Evolutionary conservation across 2,113 vertebrate species (phyloP).

Genomic region (Anas platyrhynchos): DNA sequence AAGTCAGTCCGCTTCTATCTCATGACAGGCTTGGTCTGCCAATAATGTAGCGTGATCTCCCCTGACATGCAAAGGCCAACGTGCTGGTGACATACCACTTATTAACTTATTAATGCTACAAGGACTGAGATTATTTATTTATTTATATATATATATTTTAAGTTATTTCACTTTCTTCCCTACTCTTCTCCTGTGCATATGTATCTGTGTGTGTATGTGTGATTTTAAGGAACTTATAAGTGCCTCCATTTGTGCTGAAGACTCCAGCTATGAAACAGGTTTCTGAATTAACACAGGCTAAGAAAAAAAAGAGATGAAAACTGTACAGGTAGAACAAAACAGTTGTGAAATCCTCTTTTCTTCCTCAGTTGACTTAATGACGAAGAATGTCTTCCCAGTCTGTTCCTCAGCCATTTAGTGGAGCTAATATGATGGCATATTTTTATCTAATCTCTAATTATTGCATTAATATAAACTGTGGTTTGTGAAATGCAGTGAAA

Average conservation of each 20-base stretch:
- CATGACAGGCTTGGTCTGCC: neutral
- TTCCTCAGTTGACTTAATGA: slow-evolving; percentile 31
- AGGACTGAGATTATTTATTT: neutral
- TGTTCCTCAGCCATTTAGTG: neutral
- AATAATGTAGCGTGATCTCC: neutral
- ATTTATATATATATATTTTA: neutral
- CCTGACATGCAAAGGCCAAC: neutral
- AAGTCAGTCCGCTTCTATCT: neutral
- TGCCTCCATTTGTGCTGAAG: slow-evolving; percentile 33
- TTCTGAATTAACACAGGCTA: slow-evolving; percentile 33
- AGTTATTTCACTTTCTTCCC: neutral
- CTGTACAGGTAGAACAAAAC: neutral
- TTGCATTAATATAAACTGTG: slow-evolving; percentile 12
- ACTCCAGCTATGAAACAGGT: neutral
- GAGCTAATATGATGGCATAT: neutral
- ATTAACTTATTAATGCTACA: neutral
- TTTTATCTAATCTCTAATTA: slow-evolving; percentile 7
- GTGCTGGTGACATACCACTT: neutral
- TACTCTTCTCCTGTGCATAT: neutral
- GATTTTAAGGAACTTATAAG: neutral
- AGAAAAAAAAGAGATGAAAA: slow-evolving; percentile 35
- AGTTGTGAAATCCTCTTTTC: slow-evolving; percentile 51
- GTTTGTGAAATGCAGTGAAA: slow-evolving; percentile 43
- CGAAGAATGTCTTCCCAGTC: neutral
- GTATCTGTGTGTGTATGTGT: neutral